phyloP scores from a whole-genome alignment of 2,888 invertebrate genomes.

The Julus scandinavius region DNA sequence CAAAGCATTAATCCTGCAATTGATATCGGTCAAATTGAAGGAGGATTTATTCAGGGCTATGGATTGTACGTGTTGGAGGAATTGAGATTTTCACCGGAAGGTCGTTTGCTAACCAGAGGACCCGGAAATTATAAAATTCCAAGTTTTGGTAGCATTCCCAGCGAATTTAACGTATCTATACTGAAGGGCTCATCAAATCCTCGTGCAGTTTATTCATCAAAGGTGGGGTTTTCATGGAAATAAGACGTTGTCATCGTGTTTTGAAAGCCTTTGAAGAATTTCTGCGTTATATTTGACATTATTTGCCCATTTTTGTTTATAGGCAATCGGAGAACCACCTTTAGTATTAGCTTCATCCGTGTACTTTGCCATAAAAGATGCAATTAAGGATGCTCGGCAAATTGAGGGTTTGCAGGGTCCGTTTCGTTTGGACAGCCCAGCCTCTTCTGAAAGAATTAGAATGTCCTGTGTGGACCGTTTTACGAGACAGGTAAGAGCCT shows the following conservation, averaged over 20 bases:
- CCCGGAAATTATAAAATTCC: conserved; percentile 96
- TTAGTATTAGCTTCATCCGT: conserved; percentile 87
- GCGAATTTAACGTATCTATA: conserved; percentile 90
- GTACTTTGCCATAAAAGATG: conserved; percentile 90
- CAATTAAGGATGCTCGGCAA: conserved; percentile 80
- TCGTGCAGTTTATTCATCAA: conserved; percentile 92
- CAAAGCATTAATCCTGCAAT: conserved; percentile 95
- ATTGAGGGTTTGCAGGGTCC: conserved; percentile 73
- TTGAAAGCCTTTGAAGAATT: too few relatives aligned
- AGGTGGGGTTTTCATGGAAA: conserved; percentile 71
- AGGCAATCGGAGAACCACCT: conserved; percentile 97
- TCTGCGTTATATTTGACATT: too few relatives aligned
- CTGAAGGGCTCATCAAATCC: conserved; percentile 91
- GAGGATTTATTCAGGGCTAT: conserved; percentile 93
- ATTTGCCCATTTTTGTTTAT: conserved; percentile 52
- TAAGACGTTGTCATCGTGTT: too few relatives aligned
- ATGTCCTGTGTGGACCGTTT: conserved; percentile 89
- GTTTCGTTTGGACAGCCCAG: conserved; percentile 82
- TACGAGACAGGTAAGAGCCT: conserved; percentile 74
- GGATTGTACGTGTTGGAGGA: conserved; percentile 93
- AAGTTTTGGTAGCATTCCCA: conserved; percentile 90
- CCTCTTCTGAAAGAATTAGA: conserved; percentile 87
- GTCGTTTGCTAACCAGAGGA: conserved; percentile 83
- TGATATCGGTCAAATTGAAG: conserved; percentile 96
- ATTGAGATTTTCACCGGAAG: conserved; percentile 84